phyloP scores from a whole-genome alignment of 1,140 invertebrate species.

The Bombus polaris region DNA sequence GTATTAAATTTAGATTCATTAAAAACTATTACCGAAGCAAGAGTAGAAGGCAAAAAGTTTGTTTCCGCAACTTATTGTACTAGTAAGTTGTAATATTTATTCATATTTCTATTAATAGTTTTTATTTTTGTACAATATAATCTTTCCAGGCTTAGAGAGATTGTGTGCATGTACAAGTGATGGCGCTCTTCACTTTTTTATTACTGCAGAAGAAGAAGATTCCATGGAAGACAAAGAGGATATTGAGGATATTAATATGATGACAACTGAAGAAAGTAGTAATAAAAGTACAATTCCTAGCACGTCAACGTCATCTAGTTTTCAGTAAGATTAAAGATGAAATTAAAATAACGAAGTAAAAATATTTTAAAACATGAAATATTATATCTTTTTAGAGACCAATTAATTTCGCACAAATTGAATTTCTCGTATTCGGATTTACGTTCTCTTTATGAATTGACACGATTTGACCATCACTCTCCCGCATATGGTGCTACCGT shows the following conservation, averaged over 20 bases:
- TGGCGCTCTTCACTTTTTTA: slow-evolving; percentile 92
- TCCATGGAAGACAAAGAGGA: slow-evolving; percentile 87
- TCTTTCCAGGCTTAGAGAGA: slow-evolving; percentile 88
- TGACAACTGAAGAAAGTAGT: slow-evolving; percentile 71
- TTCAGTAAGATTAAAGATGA: slow-evolving; percentile 66
- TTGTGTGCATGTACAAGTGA: slow-evolving; percentile 91
- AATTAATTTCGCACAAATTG: slow-evolving; percentile 84
- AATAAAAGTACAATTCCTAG: slow-evolving; percentile 73
- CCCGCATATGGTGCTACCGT: slow-evolving; percentile 92
- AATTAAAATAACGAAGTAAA: background rate
- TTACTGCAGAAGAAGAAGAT: slow-evolving; percentile 87
- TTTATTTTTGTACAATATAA: background rate
- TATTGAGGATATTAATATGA: slow-evolving; percentile 85
- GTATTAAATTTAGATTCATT: slow-evolving; percentile 87
- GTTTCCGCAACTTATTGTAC: slow-evolving; percentile 90
- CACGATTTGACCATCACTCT: slow-evolving; percentile 85
- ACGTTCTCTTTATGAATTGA: slow-evolving; percentile 85
- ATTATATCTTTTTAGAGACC: slow-evolving; percentile 75
- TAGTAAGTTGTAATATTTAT: slow-evolving; percentile 80
- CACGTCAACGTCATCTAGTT: slow-evolving; percentile 75
- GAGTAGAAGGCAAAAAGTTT: slow-evolving; percentile 87
- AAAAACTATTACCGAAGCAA: slow-evolving; percentile 85
- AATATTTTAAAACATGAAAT: background rate
- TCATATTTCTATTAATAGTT: background rate
- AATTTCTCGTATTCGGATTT: slow-evolving; percentile 84